Conservation (phyloP, 1,140 invertebrate species). For the Drosophila athabasca region DNA sequence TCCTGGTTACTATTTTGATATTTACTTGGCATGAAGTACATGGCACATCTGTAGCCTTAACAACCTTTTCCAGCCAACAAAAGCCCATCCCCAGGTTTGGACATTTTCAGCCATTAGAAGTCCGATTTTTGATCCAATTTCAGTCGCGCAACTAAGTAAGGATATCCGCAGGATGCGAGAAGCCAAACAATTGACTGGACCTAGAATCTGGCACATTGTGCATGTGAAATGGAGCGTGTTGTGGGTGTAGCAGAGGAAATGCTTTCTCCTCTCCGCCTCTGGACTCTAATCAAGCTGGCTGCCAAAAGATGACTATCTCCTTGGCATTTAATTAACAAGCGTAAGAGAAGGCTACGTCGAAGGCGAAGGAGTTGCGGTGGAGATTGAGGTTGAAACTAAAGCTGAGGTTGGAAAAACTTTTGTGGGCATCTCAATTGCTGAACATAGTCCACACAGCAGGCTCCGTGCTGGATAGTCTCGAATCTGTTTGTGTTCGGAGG, state of each 20-base stretch:
- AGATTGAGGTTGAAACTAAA: neutral
- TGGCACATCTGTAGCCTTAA: no score
- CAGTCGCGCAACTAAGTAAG: neutral
- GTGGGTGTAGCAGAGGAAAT: neutral
- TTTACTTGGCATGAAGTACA: no score
- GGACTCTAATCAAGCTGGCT: conserved; percentile 47
- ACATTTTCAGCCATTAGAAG: conserved; percentile 19
- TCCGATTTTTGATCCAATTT: conserved; percentile 31
- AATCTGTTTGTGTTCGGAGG: conserved; percentile 23
- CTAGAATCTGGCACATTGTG: conserved; percentile 22
- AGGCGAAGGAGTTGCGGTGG: neutral
- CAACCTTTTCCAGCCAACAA: neutral
- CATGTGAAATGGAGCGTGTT: conserved; percentile 29
- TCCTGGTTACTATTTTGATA: no score
- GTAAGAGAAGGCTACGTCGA: neutral
- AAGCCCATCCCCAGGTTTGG: neutral
- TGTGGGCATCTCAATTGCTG: conserved; percentile 24
- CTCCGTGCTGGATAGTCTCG: conserved; percentile 4
- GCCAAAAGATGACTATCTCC: conserved; percentile 51
- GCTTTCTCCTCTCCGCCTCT: neutral
- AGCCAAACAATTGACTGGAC: conserved; percentile 20
- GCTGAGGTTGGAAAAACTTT: conserved; percentile 11
- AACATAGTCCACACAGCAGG: conserved; percentile 10
- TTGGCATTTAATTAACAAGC: conserved; percentile 68
- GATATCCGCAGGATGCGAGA: conserved; percentile 18